Evolutionary conservation across 2,888 invertebrate genomes (phyloP), one percentile per base, ranked within the genome.

Genomic region (Laothoe populi): DNA sequence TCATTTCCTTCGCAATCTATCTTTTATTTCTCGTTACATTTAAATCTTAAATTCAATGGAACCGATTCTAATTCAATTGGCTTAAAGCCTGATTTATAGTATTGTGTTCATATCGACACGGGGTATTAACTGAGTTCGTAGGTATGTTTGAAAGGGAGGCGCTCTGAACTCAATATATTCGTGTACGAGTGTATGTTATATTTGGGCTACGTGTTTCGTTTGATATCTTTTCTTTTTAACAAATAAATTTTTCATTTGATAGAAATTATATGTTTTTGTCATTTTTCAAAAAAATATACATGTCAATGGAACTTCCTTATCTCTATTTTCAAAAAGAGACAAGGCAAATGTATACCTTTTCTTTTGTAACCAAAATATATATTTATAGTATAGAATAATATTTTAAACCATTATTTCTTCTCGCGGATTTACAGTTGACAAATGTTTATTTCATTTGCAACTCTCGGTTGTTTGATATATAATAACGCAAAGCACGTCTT

Each of bases 1-100:
- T 81, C 72, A 76, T 78, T 83, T 79, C 71, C 74, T 69, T 73
- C 67, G 70, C 74, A 64, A 71, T 74, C 70, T 71, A 62, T 70
- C 66, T 71, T 75, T 75, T 64, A 69, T 69, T 75, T 70, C 74
- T 71, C 68, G 59, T 70, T 73, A 73, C 69, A 72, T 77, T 81
- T 71, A 73, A 72, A 74, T 73, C 68, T 73, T 72, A 68, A 71
- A 75, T 75, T 74, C 70, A 72, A 71, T 70, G 64, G 66, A 73
- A 70, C 62, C 46, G 65, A 65, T 67, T 70, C 57, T 66, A 66
- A 68, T 70, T 64, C 62, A 59, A 35, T 53, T 53, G 65, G 58
- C 42, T 58, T 44, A 42, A 58, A 26, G 42, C 42, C 40, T 58
- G 42, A 58, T 42, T 42, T 53, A 53, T 53, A 53, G 35, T 53